Percentiles rank a stretch among this genome's conserved stretches.
These are phyloP conservation scores for Hydrozoanthus tunicans DNA, from an alignment of 64 coral and sea anemone genomes.

Conservation along the genomic window DNA sequence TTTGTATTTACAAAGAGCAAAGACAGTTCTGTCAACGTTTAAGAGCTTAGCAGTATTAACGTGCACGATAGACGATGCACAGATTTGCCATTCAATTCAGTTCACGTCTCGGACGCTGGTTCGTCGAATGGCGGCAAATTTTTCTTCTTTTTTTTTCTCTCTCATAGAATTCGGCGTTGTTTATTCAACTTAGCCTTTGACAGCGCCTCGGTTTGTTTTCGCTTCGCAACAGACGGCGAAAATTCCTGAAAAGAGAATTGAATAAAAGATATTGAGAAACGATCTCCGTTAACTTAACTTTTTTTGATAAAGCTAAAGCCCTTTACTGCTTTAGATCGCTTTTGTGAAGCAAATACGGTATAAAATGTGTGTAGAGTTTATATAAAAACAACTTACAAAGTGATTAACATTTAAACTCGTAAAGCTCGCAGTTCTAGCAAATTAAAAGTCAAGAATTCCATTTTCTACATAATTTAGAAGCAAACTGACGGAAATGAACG, in stretches of 20 bases:
- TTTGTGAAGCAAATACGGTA: neutral
- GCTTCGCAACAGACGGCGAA: constrained; percentile 37
- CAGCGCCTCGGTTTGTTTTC: constrained; percentile 51
- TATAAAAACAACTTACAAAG: neutral
- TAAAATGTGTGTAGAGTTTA: neutral
- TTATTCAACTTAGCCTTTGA: constrained; percentile 22
- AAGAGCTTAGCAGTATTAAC: constrained; percentile 24
- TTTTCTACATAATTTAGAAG: neutral
- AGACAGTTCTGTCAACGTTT: constrained; percentile 12
- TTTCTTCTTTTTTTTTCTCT: neutral
- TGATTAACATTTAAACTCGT: neutral
- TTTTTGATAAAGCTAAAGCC: too few species aligned
- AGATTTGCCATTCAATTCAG: neutral
- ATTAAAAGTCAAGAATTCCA: neutral
- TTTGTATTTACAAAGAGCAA: constrained; percentile 48
- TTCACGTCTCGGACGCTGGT: constrained; percentile 38
- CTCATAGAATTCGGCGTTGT: neutral
- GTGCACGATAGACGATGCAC: constrained; percentile 3
- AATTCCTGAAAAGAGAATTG: constrained; percentile 43
- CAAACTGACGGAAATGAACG: constrained; percentile 2
- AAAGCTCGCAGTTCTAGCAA: neutral
- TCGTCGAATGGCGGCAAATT: neutral
- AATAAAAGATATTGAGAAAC: constrained; percentile 1
- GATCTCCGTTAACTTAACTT: neutral
- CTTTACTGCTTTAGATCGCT: too few species aligned